These are phyloP conservation scores for Linurgus olivaceus DNA, from an alignment of 2,797 vertebrate genomes.

Conservation along the genomic window DNA sequence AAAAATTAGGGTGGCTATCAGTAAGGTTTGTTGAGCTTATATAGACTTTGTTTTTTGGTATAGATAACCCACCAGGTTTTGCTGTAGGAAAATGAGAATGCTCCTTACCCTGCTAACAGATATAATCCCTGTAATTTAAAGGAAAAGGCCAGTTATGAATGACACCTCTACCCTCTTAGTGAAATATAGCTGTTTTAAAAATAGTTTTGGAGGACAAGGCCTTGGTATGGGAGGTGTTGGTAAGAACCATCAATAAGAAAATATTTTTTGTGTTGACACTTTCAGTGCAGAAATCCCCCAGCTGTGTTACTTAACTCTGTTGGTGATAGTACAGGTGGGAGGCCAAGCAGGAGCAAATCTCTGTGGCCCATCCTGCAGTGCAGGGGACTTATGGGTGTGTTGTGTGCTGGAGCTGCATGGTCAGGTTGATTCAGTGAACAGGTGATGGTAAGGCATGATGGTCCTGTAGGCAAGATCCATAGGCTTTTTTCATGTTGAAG, in stretches of 20 bases:
- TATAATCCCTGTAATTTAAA: neutral
- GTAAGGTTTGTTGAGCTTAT: neutral
- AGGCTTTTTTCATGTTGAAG: neutral
- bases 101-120: neutral
- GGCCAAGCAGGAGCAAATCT: fast-evolving
- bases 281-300: neutral
- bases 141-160: neutral
- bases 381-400: neutral
- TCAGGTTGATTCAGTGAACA: neutral
- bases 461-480: neutral
- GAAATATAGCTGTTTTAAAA: neutral
- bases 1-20: neutral
- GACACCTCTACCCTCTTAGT: neutral
- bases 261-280: neutral
- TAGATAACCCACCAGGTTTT: neutral
- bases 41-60: neutral
- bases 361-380: fast-evolving
- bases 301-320: neutral
- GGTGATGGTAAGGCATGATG: neutral
- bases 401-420: fast-evolving
- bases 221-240: neutral
- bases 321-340: neutral
- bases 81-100: neutral
- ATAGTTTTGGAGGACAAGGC: neutral
- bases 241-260: neutral